Base-by-base conservation (phyloP, 2,888 invertebrate species). In the Trilocha varians region DNA sequence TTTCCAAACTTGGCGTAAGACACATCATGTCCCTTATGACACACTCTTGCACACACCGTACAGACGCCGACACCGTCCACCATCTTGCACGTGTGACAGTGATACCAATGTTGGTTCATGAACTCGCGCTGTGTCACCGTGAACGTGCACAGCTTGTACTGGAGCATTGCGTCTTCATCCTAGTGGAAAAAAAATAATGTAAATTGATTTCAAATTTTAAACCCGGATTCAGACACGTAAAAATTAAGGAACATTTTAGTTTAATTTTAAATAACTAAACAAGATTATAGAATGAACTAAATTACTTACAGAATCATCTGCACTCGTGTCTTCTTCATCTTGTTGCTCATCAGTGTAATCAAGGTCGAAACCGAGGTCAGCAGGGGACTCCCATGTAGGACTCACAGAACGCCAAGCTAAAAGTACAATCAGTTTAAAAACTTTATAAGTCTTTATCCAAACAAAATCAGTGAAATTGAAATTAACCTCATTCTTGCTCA, bases 21-120 rank as follows among this genome's bases (percentile, higher is more conserved):
- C 1, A 98, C 92, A 72, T 99, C 99, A 69, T 99, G 99, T 0
- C 95, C 96, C 52, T 95, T 91, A 73, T 99, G 99, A 66, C 99
- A 99, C 6, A 99, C 99, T 41, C 96, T 89, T 0, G 98, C 99
- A 82, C 99, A 99, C 13, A 98, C 94, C 0, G 97, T 96, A 73
- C 99, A 99, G 17, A 99, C 98, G 0, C 99, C 99, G 1, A 98
- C 97, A 5, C 98, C 96, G 71, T 99, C 98, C 44, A 98, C 92
- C 99, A 99, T 99, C 72, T 94, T 94, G 78, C 99, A 99, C 0
- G 98, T 98, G 80, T 99, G 98, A 70, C 99, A 99, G 78, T 99
- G 98, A 83, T 99, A 99, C 98, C 98, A 96, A 70, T 96, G 96
- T 67, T 95, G 98, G 79, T 97, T 97, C 95, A 97, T 97, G 71